Conservation (phyloP, 2,113 vertebrate species). For the Periophthalmus modestus region DNA sequence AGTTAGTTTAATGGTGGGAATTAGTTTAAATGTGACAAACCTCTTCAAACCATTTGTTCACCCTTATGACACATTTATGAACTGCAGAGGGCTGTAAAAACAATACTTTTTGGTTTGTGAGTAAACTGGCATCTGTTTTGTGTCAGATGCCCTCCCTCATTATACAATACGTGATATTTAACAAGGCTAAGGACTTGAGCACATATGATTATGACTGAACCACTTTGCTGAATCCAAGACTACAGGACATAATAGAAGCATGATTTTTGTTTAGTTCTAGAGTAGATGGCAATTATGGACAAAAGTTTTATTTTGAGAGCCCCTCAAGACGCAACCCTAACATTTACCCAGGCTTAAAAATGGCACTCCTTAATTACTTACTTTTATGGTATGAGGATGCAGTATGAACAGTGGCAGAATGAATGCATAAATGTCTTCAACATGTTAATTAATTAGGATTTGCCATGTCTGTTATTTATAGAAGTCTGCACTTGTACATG, state of each 20-base stretch:
- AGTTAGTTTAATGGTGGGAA: no score
- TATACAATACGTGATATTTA: neutral
- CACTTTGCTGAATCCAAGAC: neutral
- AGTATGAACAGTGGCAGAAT: conserved; percentile 12
- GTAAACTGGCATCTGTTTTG: neutral
- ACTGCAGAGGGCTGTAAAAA: neutral
- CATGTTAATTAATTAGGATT: conserved; percentile 55
- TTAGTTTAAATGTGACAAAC: no score
- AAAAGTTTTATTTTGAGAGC: neutral
- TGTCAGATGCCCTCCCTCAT: neutral
- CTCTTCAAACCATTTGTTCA: no score
- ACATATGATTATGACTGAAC: neutral
- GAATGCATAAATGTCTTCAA: conserved; percentile 46
- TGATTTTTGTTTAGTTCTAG: neutral
- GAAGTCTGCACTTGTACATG: conserved; percentile 51
- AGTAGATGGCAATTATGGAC: no score
- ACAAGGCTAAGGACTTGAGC: neutral
- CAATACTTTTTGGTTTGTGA: neutral
- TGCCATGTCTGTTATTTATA: conserved; percentile 43
- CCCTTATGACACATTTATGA: neutral
- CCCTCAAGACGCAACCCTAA: neutral
- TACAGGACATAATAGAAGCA: neutral
- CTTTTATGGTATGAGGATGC: neutral
- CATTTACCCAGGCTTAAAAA: neutral
- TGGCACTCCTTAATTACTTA: neutral